Evolutionary conservation across 2,888 invertebrate genomes (phyloP).

Genomic region (Drosophila subquinaria): DNA sequence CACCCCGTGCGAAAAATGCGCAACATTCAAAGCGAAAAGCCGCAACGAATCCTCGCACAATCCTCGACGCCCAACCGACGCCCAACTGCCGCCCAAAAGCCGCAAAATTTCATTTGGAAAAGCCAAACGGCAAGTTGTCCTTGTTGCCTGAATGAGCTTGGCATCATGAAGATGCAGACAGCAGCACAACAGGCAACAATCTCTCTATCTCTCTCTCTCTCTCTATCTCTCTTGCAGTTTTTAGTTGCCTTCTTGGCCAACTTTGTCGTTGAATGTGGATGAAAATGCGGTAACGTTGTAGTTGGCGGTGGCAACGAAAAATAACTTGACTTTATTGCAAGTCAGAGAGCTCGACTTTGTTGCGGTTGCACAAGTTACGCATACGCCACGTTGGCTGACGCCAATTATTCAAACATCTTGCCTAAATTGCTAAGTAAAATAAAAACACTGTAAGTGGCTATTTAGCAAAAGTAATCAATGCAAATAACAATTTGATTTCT

Average conservation of each 20-base stretch:
- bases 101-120: slow-evolving; percentile 68
- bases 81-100: slow-evolving; percentile 54
- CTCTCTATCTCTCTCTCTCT: not conserved
- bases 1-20: slow-evolving; percentile 40
- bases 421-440: not conserved
- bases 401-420: slow-evolving; percentile 35
- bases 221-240: slow-evolving; percentile 16
- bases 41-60: slow-evolving; percentile 45
- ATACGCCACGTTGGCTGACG: slow-evolving; percentile 31
- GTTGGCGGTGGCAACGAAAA: slow-evolving; percentile 23
- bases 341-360: slow-evolving; percentile 12
- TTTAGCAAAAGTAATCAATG: not conserved
- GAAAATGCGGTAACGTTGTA: slow-evolving; percentile 1
- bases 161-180: slow-evolving; percentile 29
- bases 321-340: slow-evolving; percentile 23
- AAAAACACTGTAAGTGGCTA: not conserved
- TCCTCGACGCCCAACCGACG: slow-evolving; percentile 17
- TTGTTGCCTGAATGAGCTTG: slow-evolving; percentile 38
- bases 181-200: slow-evolving; percentile 1
- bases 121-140: slow-evolving; percentile 62
- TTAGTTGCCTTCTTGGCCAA: slow-evolving; percentile 30
- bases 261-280: slow-evolving; percentile 14
- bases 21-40: slow-evolving; percentile 49
- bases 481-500: not conserved
- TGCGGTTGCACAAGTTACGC: slow-evolving; percentile 45